Evolutionary conservation across 2,113 vertebrate genomes (phyloP), one percentile per base, ranked within the genome.

Genomic region (Neolamprologus modestus): DNA sequence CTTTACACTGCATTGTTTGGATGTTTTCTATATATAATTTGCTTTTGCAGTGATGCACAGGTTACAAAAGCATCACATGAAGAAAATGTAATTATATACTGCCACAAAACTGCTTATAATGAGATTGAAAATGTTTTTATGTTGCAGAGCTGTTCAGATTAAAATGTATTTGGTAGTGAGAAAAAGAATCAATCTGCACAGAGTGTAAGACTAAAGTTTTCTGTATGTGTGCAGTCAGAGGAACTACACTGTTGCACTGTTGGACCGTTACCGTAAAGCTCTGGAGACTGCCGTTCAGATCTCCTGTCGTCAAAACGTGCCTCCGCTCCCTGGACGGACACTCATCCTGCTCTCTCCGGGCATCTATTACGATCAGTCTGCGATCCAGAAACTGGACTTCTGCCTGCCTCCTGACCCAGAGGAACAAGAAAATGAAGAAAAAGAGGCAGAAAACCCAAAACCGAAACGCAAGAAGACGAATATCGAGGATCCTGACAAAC

Each of bases 321-420:
- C 98, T 2, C 98, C 96, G 0, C 94, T 98, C 3, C 96, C 97
- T 0, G 98, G 98, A 50, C 95, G 95, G 40, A 98, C 97, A 4
- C 35, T 97, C 9, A 88, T 98, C 84, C 19, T 97, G n/a, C 93
- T 97, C 21, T 0, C 17, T 13, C 1, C 6, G 0, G 0, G 2
- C 11, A 2, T n/a, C 2, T 0, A 0, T 0, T 1, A 31, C 1
- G 0, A 21, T 1, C 0, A 0, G 0, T 2, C 53, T 2, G 93
- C 47, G 59, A 61, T 28, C 9, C 31, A 71, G 63, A 92, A 90
- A 14, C 89, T 31, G 2, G 94, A 95, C 76, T 95, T 97, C 86
- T 94, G 94, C 84, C 85, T 95, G 35, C 95, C 94, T 1, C 86
- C 84, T 1, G 91, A 93, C 14, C n/a, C 85, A 1, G 87, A 94